Conservation (phyloP, 2,113 vertebrate genomes). For the Butorides virescens region DNA sequence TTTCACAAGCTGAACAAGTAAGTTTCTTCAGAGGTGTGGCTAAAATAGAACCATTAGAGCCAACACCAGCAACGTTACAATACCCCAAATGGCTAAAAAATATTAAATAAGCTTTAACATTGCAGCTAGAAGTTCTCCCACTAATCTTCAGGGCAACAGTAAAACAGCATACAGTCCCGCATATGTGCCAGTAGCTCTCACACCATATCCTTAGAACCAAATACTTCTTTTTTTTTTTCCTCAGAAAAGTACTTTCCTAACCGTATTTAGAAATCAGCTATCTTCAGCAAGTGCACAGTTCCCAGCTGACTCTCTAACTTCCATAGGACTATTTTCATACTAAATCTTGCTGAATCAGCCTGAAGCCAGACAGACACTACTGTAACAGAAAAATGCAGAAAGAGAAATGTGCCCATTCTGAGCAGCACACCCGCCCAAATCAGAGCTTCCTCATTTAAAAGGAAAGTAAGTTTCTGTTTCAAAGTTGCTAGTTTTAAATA, state of each 20-base stretch:
- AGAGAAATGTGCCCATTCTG: neutral
- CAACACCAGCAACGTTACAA: neutral
- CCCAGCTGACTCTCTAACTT: neutral
- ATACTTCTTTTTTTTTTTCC: rapidly evolving
- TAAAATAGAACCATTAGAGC: neutral
- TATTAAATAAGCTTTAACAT: neutral
- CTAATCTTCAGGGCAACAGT: neutral
- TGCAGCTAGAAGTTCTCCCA: neutral
- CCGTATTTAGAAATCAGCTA: neutral
- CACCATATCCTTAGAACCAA: neutral
- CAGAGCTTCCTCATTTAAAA: neutral
- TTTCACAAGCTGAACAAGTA: neutral
- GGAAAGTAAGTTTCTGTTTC: neutral
- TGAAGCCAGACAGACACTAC: neutral
- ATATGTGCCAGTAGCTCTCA: neutral
- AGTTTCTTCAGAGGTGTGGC: neutral
- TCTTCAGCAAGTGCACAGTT: neutral
- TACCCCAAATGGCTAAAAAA: neutral
- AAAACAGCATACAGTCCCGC: neutral
- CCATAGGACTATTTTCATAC: neutral
- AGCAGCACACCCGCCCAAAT: neutral
- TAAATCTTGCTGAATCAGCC: neutral
- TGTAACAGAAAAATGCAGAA: rapidly evolving
- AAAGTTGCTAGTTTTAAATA: neutral
- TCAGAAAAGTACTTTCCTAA: neutral